These are phyloP conservation scores for Myotis myotis DNA, from an alignment of 2,797 vertebrate genomes.

Conservation along the genomic window DNA sequence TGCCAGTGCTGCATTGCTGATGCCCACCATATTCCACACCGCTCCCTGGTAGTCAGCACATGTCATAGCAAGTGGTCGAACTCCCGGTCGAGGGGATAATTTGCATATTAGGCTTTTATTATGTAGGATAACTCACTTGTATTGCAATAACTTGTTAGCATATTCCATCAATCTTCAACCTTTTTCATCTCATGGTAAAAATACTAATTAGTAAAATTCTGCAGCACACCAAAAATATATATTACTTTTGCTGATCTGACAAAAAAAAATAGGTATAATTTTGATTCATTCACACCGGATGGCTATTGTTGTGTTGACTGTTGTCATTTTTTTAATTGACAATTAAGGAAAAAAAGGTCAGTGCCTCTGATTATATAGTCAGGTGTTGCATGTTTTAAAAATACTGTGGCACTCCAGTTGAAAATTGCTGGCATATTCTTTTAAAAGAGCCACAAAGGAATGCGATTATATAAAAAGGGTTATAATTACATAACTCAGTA, in stretches of 20 bases:
- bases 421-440: neutral
- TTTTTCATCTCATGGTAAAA: neutral
- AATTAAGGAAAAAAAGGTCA: neutral
- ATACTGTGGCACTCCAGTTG: neutral
- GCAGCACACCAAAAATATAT: neutral
- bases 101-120: too few species aligned
- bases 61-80: too few species aligned
- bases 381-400: neutral
- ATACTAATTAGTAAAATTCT: neutral
- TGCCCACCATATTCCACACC: too few species aligned
- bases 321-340: neutral
- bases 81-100: too few species aligned
- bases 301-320: neutral
- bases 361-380: neutral
- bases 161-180: neutral
- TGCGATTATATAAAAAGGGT: slow-evolving; percentile 20
- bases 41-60: too few species aligned
- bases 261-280: neutral
- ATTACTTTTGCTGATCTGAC: neutral
- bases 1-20: too few species aligned
- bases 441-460: slow-evolving; percentile 53
- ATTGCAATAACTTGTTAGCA: slow-evolving; percentile 25
- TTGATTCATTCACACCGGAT: neutral
- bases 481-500: slow-evolving; percentile 47
- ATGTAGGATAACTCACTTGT: neutral